phyloP scores from a whole-genome alignment of 2,888 invertebrate genomes.

The Eudemis profundana region DNA sequence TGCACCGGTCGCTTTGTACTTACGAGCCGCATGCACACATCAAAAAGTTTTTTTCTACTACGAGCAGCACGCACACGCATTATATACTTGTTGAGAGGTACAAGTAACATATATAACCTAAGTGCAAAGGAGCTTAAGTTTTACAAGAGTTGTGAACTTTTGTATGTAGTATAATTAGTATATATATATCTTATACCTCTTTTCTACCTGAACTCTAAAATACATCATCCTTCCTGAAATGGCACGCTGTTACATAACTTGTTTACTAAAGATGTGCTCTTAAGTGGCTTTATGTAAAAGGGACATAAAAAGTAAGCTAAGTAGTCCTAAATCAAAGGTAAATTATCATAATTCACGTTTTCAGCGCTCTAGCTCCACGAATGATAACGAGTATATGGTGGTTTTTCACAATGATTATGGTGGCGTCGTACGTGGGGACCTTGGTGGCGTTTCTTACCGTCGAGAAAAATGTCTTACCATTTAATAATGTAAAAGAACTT shows the following conservation, averaged over 20 bases:
- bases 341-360: conserved; percentile 48
- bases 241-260: background rate
- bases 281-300: conserved; percentile 10
- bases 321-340: conserved; percentile 17
- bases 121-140: too few species aligned
- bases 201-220: too few species aligned
- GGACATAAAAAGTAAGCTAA: background rate
- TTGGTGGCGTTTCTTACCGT: conserved; percentile 95
- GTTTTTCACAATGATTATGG: conserved; percentile 95
- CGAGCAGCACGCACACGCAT: too few species aligned
- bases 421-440: conserved; percentile 95
- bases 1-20: too few species aligned
- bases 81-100: too few species aligned
- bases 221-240: background rate
- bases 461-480: conserved; percentile 88
- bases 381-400: conserved; percentile 95
- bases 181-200: too few species aligned
- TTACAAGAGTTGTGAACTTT: too few species aligned
- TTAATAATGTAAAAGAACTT: conserved; percentile 92
- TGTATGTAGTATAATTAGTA: too few species aligned
- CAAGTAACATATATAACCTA: too few species aligned
- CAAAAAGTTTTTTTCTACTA: too few species aligned
- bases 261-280: background rate
- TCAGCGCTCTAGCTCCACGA: conserved; percentile 93
- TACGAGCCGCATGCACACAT: too few species aligned